Evolutionary conservation across 2,888 invertebrate genomes (phyloP).

Genomic region (Chaetogeoica ovagalla): DNA sequence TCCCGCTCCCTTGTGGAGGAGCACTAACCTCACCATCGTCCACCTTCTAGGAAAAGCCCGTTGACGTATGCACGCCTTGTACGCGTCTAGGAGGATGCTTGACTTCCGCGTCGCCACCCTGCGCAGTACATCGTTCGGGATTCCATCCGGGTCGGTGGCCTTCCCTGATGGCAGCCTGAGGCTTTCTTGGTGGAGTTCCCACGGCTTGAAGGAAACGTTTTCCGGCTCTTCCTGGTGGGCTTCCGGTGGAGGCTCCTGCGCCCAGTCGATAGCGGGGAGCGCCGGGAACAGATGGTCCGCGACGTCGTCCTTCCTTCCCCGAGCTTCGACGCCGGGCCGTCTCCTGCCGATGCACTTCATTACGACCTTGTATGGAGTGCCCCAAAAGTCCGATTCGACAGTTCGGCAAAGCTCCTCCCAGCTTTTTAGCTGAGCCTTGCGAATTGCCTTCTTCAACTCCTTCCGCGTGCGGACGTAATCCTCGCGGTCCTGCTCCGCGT

Average conservation of each 20-base stretch:
- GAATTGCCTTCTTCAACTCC: too few species aligned
- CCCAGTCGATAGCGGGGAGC: background rate
- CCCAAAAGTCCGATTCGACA: background rate
- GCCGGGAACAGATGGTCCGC: background rate
- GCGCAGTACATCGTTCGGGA: background rate
- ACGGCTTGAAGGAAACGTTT: too few species aligned
- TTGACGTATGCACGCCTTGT: too few species aligned
- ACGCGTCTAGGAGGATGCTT: too few species aligned
- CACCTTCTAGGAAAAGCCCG: background rate
- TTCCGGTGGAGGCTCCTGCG: too few species aligned
- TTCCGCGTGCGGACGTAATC: too few species aligned
- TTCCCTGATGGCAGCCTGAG: background rate
- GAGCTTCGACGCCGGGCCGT: background rate
- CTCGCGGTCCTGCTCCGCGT: too few species aligned
- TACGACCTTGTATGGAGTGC: slow-evolving; percentile 1
- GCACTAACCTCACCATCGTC: background rate
- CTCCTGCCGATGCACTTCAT: background rate
- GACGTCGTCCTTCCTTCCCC: background rate
- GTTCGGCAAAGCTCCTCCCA: background rate
- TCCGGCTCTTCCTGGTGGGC: too few species aligned
- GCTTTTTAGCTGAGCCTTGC: too few species aligned
- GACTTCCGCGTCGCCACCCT: too few species aligned
- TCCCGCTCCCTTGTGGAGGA: too few species aligned
- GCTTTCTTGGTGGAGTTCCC: background rate
- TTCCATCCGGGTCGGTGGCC: background rate